Percentiles rank a stretch among this genome's conserved stretches.
phyloP scores from a whole-genome alignment of 1,140 invertebrate species.

The Drosophila persimilis region DNA sequence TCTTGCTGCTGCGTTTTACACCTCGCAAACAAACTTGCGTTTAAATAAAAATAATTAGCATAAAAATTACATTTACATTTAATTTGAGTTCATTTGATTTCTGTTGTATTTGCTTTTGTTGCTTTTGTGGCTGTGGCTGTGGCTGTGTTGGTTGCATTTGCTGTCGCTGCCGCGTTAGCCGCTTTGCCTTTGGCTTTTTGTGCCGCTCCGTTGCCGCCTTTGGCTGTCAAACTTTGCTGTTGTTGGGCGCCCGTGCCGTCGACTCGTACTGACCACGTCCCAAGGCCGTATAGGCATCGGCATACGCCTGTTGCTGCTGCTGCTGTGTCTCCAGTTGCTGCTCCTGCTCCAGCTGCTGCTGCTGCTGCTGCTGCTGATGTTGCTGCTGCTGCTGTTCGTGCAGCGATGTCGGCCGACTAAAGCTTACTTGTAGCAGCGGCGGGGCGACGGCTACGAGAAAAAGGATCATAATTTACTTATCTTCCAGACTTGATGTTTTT shows the following conservation, averaged over 20 bases:
- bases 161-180: conserved; percentile 48
- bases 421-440: conserved; percentile 85
- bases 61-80: conserved; percentile 83
- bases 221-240: conserved; percentile 85
- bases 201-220: conserved; percentile 61
- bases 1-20: conserved; percentile 25
- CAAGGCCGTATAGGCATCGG: conserved; percentile 87
- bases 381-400: conserved; percentile 84
- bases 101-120: conserved; percentile 67
- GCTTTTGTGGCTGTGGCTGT: conserved; percentile 41
- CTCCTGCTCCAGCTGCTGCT: conserved; percentile 83
- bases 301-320: conserved; percentile 68
- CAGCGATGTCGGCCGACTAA: conserved; percentile 83
- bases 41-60: conserved; percentile 83
- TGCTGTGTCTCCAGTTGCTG: conserved; percentile 75
- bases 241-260: conserved; percentile 83
- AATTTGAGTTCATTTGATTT: conserved; percentile 83
- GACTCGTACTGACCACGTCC: conserved; percentile 84
- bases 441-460: conserved; percentile 85
- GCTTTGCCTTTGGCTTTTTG: conserved; percentile 60
- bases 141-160: conserved; percentile 49
- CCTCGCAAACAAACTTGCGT: conserved; percentile 41
- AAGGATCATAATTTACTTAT: conserved; percentile 20
- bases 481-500: neutral
- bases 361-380: conserved; percentile 83